Evolutionary conservation across 2,888 invertebrate species (phyloP).

Genomic region (Drosophila sordidula): DNA sequence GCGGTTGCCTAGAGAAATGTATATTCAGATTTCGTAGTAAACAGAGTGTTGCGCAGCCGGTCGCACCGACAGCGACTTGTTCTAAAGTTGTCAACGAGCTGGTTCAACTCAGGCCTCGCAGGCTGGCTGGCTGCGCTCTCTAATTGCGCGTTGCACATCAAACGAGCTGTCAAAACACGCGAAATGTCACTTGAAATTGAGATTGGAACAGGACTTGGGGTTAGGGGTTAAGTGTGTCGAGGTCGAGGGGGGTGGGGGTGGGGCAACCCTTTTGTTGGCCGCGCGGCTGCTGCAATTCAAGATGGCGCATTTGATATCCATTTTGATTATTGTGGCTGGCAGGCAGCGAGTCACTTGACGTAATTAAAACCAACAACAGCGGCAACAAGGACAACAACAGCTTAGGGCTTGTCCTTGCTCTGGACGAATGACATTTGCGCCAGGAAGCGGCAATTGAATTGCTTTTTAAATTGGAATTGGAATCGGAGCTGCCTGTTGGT

Average conservation of each 20-base stretch:
- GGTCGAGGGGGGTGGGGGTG: background rate
- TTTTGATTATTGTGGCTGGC: slow-evolving; percentile 71
- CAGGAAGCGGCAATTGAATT: slow-evolving; percentile 72
- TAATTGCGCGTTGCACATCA: slow-evolving; percentile 63
- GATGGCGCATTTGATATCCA: slow-evolving; percentile 77
- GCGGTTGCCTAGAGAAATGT: too few relatives aligned
- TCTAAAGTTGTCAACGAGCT: too few relatives aligned
- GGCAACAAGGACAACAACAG: slow-evolving; percentile 1
- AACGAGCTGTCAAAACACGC: slow-evolving; percentile 65
- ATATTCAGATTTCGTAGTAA: too few relatives aligned
- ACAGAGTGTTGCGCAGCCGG: too few relatives aligned
- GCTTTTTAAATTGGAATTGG: slow-evolving; percentile 21
- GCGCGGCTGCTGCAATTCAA: slow-evolving; percentile 37
- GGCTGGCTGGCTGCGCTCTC: slow-evolving; percentile 12
- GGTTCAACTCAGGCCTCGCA: too few relatives aligned
- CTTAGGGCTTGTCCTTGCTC: slow-evolving; percentile 18
- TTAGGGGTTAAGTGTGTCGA: too few relatives aligned
- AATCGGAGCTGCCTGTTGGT: slow-evolving; percentile 20
- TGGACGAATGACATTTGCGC: slow-evolving; percentile 72
- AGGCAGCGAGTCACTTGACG: slow-evolving; percentile 70
- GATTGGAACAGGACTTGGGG: slow-evolving; percentile 9
- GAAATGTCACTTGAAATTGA: slow-evolving; percentile 63
- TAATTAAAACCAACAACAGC: slow-evolving; percentile 66
- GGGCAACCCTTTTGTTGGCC: slow-evolving; percentile 23
- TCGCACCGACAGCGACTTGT: too few relatives aligned